Evolutionary conservation across 1,140 invertebrate species (phyloP).

Genomic region (Trigoniulus corallinus): DNA sequence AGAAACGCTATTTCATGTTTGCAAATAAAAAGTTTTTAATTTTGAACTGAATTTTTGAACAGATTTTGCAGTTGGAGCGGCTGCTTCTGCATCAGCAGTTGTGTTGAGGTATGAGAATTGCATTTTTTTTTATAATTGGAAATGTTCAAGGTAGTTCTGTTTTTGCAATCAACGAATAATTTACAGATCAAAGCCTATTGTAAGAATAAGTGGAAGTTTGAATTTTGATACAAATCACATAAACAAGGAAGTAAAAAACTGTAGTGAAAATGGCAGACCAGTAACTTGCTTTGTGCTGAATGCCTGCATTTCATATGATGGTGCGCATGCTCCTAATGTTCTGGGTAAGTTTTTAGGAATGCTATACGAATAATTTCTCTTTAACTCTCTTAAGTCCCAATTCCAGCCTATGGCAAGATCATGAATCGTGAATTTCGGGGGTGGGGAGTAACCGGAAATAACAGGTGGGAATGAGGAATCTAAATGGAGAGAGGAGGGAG

Average conservation of each 20-base stretch:
- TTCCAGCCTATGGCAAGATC: too few relatives aligned
- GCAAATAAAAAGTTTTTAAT: background rate
- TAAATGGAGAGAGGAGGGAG: too few relatives aligned
- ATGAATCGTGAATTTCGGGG: too few relatives aligned
- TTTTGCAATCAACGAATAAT: background rate
- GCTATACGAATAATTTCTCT: too few relatives aligned
- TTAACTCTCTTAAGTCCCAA: too few relatives aligned
- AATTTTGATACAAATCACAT: background rate
- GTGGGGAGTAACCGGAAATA: too few relatives aligned
- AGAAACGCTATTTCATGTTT: too few relatives aligned
- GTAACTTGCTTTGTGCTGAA: background rate
- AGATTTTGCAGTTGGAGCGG: slow-evolving; percentile 12
- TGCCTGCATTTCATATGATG: background rate
- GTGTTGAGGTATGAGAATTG: slow-evolving; percentile 9
- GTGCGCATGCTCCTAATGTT: background rate
- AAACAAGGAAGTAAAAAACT: background rate
- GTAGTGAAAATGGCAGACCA: background rate
- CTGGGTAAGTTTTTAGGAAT: background rate
- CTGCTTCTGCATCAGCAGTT: slow-evolving; percentile 8
- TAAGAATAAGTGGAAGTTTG: background rate
- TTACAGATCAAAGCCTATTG: background rate
- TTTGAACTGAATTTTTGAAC: background rate
- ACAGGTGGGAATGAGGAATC: too few relatives aligned
- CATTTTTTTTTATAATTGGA: background rate
- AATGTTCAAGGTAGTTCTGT: too few relatives aligned